Evolutionary conservation across 2,113 vertebrate genomes (phyloP).

Genomic region (Oreochromis spilurus): DNA sequence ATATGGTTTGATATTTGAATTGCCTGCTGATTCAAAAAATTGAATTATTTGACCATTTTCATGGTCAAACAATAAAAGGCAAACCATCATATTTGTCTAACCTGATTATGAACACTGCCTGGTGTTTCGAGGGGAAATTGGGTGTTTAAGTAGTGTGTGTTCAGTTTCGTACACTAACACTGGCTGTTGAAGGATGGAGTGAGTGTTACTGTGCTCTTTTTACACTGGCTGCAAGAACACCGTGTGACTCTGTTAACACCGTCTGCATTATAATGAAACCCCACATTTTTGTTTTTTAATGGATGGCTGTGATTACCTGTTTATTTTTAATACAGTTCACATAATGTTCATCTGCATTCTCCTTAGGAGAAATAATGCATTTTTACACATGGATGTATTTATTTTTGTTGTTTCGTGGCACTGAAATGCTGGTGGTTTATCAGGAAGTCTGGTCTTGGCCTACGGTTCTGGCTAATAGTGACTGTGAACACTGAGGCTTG

Average conservation of each 20-base stretch:
- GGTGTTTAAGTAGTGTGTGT: background rate
- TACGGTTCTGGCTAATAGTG: background rate
- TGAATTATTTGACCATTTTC: background rate
- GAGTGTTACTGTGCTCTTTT: background rate
- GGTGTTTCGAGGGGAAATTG: background rate
- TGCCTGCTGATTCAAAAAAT: background rate
- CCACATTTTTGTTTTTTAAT: background rate
- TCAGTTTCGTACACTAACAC: constrained; percentile 17
- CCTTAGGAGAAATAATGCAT: background rate
- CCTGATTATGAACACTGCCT: background rate
- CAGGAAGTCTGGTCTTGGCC: background rate
- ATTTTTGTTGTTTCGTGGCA: background rate
- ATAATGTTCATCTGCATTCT: background rate
- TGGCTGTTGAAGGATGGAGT: background rate
- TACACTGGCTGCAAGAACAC: background rate
- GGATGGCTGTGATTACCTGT: background rate
- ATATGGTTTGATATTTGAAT: background rate
- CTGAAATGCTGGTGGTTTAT: background rate
- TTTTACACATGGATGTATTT: background rate
- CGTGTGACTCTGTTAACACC: constrained; percentile 5
- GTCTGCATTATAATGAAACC: background rate
- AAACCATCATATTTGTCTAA: constrained; percentile 4
- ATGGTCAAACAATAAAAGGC: background rate
- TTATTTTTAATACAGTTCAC: background rate
- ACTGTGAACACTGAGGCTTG: background rate